Evolutionary conservation across 2,888 invertebrate genomes (phyloP).

Genomic region (Eurytoma californica): DNA sequence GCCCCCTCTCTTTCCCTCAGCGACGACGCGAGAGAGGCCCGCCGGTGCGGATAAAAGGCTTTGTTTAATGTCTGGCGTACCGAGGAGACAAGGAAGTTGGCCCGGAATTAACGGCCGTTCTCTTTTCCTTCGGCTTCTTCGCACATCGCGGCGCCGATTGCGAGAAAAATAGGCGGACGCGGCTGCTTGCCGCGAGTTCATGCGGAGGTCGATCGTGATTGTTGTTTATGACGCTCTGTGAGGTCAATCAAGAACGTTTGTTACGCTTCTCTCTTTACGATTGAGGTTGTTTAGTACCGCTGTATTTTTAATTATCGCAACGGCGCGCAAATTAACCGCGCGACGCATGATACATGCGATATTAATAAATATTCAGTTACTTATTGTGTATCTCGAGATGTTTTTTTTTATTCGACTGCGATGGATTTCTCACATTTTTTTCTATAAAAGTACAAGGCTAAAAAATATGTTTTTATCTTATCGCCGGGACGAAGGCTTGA

Average conservation of each 20-base stretch:
- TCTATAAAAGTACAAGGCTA: too few species aligned
- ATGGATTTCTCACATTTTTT: too few species aligned
- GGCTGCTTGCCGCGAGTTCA: constrained; percentile 1
- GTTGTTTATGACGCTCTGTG: not conserved
- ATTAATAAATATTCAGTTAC: not conserved
- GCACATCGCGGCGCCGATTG: not conserved
- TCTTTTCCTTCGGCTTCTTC: not conserved
- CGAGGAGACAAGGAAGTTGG: constrained; percentile 8
- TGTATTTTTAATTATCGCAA: constrained; percentile 1
- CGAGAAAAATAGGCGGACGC: not conserved
- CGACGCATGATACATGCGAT: too few species aligned
- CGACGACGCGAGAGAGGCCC: not conserved
- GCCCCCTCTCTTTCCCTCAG: not conserved
- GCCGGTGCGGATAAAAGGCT: not conserved
- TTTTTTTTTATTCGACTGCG: not conserved
- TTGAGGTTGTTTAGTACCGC: not conserved
- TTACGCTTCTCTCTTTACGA: not conserved
- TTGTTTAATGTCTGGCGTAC: constrained; percentile 18
- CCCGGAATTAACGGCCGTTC: constrained; percentile 1
- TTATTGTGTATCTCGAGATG: not conserved
- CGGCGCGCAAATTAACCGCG: not conserved
- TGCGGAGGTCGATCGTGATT: constrained; percentile 9
- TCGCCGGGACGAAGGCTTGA: too few species aligned
- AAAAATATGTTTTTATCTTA: too few species aligned
- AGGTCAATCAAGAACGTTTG: constrained; percentile 9